Evolutionary conservation across 1,140 invertebrate species (phyloP).

Genomic region (Drosophila miranda): DNA sequence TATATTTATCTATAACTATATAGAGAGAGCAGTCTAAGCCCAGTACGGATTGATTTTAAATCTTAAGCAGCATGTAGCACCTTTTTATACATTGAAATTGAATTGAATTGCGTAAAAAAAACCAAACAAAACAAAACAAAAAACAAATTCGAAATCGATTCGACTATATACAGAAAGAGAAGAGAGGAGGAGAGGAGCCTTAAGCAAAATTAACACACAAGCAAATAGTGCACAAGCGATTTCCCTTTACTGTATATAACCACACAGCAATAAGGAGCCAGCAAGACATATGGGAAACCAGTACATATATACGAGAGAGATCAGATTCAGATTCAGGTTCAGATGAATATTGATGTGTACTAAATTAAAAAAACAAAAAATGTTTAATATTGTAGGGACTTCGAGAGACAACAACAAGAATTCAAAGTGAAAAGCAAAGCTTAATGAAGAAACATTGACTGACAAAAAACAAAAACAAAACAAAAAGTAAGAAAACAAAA

Average conservation of each 20-base stretch:
- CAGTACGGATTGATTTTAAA: slow-evolving; percentile 68
- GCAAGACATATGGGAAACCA: slow-evolving; percentile 17
- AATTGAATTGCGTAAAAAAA: slow-evolving; percentile 20
- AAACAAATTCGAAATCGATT: slow-evolving; percentile 40
- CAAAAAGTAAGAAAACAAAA: slow-evolving; percentile 19
- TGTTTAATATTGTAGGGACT: slow-evolving; percentile 39
- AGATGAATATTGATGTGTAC: slow-evolving; percentile 26
- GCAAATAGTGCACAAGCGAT: slow-evolving; percentile 9
- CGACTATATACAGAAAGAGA: not conserved
- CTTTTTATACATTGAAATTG: slow-evolving; percentile 64
- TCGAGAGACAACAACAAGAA: slow-evolving; percentile 32
- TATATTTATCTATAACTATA: slow-evolving; percentile 65
- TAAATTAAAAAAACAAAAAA: slow-evolving; percentile 18
- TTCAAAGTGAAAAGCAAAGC: slow-evolving; percentile 74
- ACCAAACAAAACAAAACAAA: slow-evolving; percentile 7
- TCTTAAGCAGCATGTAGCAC: slow-evolving; percentile 65
- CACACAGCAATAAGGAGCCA: slow-evolving; percentile 8
- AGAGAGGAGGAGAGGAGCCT: too few relatives aligned
- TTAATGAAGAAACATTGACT: slow-evolving; percentile 76
- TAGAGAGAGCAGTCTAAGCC: slow-evolving; percentile 57
- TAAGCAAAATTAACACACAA: not conserved
- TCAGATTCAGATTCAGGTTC: slow-evolving; percentile 30
- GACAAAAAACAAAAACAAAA: slow-evolving; percentile 53
- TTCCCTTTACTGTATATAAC: slow-evolving; percentile 32
- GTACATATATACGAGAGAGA: slow-evolving; percentile 39